A percentile compares a stretch with the other conserved stretches of the same genome.
Conservation (phyloP, 2,797 vertebrate genomes). For the Darevskia mixta region DNA sequence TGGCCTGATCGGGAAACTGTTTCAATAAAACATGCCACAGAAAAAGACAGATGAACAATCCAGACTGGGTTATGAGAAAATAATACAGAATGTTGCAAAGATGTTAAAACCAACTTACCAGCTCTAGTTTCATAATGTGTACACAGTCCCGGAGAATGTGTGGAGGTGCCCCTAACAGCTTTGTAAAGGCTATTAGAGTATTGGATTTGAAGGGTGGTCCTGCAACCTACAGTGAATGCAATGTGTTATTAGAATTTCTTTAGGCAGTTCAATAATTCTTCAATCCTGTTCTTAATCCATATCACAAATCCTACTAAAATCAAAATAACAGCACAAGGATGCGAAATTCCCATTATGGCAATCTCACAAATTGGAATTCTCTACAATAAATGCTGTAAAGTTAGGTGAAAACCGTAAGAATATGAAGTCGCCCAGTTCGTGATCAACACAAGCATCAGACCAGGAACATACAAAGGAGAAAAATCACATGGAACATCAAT, state of each 20-base stretch:
- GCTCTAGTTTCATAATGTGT: conserved; percentile 98
- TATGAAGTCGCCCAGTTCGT: background rate
- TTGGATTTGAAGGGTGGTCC: conserved; percentile 99
- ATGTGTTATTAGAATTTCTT: conserved; percentile 60
- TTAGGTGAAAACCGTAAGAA: background rate
- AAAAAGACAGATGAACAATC: conserved; percentile 32
- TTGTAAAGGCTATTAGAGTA: conserved; percentile 98
- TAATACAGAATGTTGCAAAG: background rate
- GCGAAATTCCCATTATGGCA: background rate
- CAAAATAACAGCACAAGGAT: background rate
- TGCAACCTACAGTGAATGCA: conserved; percentile 87
- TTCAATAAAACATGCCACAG: conserved; percentile 46
- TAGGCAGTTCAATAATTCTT: background rate
- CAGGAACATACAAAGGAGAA: background rate
- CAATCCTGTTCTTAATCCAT: background rate
- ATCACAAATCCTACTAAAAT: background rate
- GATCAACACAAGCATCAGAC: background rate
- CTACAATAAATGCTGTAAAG: background rate
- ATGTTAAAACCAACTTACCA: conserved; percentile 82
- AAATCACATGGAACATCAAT: background rate
- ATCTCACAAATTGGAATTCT: background rate
- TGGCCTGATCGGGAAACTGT: conserved; percentile 97
- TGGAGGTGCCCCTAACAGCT: conserved; percentile 94
- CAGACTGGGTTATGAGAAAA: background rate
- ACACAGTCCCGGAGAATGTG: conserved; percentile 98